Conservation (phyloP, 1,140 invertebrate genomes). For the Wasmannia auropunctata region DNA sequence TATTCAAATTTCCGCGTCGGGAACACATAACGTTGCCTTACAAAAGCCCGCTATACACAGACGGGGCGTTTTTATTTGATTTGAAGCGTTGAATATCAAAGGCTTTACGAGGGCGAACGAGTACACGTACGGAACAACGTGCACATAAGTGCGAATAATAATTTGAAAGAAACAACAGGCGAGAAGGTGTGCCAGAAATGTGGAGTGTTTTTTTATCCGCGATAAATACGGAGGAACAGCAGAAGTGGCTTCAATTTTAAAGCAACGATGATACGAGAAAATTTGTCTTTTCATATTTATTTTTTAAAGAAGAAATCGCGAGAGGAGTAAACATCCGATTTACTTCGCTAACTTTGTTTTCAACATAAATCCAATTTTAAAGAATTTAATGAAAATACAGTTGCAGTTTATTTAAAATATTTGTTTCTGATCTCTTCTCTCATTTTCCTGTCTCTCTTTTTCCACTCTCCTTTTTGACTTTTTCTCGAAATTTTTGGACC, state of each 20-base stretch:
- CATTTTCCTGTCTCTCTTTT: not conserved
- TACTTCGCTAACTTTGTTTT: not conserved
- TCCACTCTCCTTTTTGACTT: not conserved
- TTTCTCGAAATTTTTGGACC: not conserved
- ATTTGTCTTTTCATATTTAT: not conserved
- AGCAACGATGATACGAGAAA: not conserved
- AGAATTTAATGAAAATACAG: not conserved
- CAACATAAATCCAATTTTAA: not conserved
- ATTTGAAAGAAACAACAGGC: conserved; percentile 39
- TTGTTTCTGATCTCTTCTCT: too few species aligned
- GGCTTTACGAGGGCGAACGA: conserved; percentile 23
- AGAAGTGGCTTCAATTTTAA: not conserved
- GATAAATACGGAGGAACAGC: not conserved
- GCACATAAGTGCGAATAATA: conserved; percentile 48
- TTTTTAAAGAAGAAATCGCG: not conserved
- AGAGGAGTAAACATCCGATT: not conserved
- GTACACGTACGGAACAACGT: not conserved
- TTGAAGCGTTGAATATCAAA: conserved; percentile 59
- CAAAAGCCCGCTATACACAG: conserved; percentile 37
- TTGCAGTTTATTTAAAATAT: not conserved
- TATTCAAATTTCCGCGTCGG: conserved; percentile 52
- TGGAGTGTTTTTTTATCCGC: not conserved
- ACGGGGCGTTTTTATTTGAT: conserved; percentile 51
- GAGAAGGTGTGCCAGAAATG: not conserved
- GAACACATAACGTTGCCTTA: conserved; percentile 52